These are phyloP conservation scores for Marcusenius ussheri DNA, from an alignment of 2,113 vertebrate species.

Conservation along the genomic window DNA sequence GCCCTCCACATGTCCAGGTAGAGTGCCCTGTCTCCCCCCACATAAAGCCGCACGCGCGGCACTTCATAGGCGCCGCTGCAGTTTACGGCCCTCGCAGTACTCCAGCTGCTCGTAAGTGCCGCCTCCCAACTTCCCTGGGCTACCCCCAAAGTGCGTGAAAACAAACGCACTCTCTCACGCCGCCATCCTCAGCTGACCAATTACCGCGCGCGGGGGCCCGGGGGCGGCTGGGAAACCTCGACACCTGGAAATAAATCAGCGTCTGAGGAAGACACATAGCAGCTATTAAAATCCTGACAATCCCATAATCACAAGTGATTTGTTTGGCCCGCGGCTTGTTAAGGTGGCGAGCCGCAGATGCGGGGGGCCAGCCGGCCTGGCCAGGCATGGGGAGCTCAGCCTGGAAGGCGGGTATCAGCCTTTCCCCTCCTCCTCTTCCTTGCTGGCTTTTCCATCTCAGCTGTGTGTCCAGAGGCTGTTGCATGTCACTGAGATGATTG, in stretches of 20 bases:
- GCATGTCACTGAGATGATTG: constrained; percentile 43
- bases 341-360: constrained; percentile 60
- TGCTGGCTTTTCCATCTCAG: constrained; percentile 62
- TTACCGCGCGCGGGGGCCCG: constrained; percentile 67
- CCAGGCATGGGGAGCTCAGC: constrained; percentile 35
- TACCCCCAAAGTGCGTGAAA: constrained; percentile 67
- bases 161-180: constrained; percentile 67
- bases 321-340: constrained; percentile 69
- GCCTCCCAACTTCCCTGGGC: constrained; percentile 62
- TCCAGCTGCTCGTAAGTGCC: constrained; percentile 58
- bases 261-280: constrained; percentile 65
- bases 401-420: constrained; percentile 32
- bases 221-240: constrained; percentile 65
- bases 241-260: constrained; percentile 73
- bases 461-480: constrained; percentile 61
- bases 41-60: constrained; percentile 37
- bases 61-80: constrained; percentile 28
- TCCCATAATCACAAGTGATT: constrained; percentile 72
- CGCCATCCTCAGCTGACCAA: constrained; percentile 69
- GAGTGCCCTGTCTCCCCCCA: constrained; percentile 51
- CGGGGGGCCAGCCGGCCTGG: constrained; percentile 36
- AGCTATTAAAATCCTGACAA: constrained; percentile 75
- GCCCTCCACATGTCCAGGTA: constrained; percentile 52
- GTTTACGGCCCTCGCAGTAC: constrained; percentile 55
- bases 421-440: constrained; percentile 50